Base-by-base conservation (phyloP, 2,797 vertebrate genomes). In the Coracias cyanogaster region DNA sequence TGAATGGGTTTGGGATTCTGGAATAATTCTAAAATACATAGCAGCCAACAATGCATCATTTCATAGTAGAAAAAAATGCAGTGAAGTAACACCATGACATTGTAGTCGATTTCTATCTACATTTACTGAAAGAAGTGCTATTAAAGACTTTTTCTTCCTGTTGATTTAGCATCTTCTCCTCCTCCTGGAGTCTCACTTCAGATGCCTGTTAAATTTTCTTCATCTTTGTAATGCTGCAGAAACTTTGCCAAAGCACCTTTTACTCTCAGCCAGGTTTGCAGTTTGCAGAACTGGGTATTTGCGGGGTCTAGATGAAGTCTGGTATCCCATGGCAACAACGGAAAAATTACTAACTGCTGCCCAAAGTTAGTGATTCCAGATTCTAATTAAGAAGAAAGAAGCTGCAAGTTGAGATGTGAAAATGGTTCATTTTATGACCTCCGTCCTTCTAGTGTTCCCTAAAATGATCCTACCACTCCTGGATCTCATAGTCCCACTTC, bases 241-340 rank as follows among this genome's bases (percentile, higher is more conserved):
- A 85, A 57, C 67, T 69, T 54, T 52, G 49, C 49, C 79, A 78
- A 74, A 86, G 61, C 54, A 54, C 26, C 26, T 82, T 92, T 67
- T 49, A 20, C 37, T 67, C 33, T 17, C 82, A 58, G 60, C 43
- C 83, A 91, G 81, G 60, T 66, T 29, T 73, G 64, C 33, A 3
- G 55, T 66, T 29, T 73, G 64, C 33, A 3, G 55, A 55, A 80
- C 74, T 55, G 33, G 31, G 35, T 54, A 21, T 49, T 62, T 74
- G 65, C 46, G 58, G 35, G 3, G 0, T 25, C 37, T 2, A 41
- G 73, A 66, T 2, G 0, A 81, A 43, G 54, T 22, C 35, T 29
- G 57, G 84, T 89, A 55, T 61, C 91, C 91, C 61, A 54, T 65
- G 37, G 93, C 90, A 95, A 81, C 84, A 39, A 57, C 76, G 69